Evolutionary conservation across 2,113 vertebrate species (phyloP).

Genomic region (Piliocolobus tephrosceles): DNA sequence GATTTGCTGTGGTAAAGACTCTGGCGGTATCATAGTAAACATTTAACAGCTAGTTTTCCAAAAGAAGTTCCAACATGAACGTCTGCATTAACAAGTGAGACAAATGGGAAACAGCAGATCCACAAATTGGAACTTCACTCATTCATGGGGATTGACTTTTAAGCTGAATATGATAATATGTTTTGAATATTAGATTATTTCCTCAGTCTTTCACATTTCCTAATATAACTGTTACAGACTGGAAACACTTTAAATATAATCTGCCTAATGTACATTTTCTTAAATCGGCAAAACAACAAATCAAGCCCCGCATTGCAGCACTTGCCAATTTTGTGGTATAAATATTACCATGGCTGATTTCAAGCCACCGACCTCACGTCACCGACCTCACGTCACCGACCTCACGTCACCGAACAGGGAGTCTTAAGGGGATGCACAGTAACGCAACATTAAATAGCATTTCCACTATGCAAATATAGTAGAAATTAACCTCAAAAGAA

Average conservation of each 20-base stretch:
- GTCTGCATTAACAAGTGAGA: background rate
- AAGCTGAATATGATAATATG: background rate
- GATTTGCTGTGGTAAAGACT: background rate
- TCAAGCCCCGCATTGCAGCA: background rate
- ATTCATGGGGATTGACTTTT: background rate
- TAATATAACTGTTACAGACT: background rate
- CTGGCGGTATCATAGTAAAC: background rate
- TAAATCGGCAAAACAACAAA: background rate
- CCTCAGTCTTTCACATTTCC: background rate
- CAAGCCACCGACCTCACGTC: background rate
- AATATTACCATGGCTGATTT: background rate
- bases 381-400: background rate
- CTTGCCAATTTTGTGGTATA: background rate
- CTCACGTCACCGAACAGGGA: background rate
- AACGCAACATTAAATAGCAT: fast-evolving
- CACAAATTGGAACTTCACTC: background rate
- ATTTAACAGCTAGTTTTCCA: background rate
- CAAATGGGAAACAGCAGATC: background rate
- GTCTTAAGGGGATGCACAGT: background rate
- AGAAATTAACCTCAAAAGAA: background rate
- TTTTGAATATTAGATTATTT: background rate
- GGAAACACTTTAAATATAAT: background rate
- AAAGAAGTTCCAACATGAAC: background rate
- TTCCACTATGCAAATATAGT: background rate
- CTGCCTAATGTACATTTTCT: background rate